phyloP scores from a whole-genome alignment of 2,113 vertebrate genomes.

The Phaethon lepturus region DNA sequence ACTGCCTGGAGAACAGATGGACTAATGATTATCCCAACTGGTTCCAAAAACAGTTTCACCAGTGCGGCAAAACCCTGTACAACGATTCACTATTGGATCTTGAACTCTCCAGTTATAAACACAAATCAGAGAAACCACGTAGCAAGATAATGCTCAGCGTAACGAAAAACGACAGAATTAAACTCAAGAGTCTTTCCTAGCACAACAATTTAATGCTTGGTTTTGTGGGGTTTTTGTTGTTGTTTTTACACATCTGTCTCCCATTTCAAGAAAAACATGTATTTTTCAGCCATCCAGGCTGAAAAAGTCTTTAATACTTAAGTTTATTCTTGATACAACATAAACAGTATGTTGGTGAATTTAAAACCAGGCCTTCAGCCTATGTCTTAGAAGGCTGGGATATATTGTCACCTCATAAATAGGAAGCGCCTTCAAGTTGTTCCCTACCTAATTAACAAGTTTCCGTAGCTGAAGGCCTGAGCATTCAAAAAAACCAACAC shows the following conservation, averaged over 20 bases:
- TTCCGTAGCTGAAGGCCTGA: neutral
- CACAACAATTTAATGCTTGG: neutral
- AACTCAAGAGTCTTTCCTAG: neutral
- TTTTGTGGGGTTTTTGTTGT: neutral
- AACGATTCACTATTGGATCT: neutral
- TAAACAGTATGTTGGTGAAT: neutral
- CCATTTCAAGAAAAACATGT: neutral
- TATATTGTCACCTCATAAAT: neutral
- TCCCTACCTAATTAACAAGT: neutral
- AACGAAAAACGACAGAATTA: neutral
- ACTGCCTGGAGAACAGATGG: neutral
- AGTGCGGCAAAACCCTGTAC: neutral
- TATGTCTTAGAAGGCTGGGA: neutral
- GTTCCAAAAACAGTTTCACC: neutral
- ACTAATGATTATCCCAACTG: neutral
- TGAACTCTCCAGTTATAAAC: neutral
- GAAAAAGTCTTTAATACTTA: neutral
- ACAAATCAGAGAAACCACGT: fast-evolving
- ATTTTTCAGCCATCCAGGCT: neutral
- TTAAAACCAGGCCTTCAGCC: neutral
- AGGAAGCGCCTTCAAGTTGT: neutral
- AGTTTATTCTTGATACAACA: neutral
- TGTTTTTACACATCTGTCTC: neutral
- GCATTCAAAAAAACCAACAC: fast-evolving
- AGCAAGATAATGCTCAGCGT: neutral